phyloP scores from a whole-genome alignment of 2,888 invertebrate genomes.

The Aphidius colemani region DNA sequence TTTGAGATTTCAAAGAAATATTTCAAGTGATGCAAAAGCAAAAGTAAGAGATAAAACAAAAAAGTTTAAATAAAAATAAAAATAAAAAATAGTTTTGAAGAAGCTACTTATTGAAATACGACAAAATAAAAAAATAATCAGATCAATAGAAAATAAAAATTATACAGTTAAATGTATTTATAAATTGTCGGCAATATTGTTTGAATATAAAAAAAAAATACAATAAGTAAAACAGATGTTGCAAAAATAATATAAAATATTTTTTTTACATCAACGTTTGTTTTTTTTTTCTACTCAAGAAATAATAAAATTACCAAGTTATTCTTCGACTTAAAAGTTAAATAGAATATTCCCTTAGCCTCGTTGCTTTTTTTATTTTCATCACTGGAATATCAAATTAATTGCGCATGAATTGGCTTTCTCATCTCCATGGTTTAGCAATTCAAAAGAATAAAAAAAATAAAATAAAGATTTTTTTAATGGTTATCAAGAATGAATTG shows the following conservation, averaged over 20 bases:
- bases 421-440: too few species aligned
- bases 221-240: slow-evolving; percentile 6
- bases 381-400: too few species aligned
- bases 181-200: background rate
- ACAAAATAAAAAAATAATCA: background rate
- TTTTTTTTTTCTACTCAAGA: background rate
- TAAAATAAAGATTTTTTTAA: too few species aligned
- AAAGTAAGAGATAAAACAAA: background rate
- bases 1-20: slow-evolving; percentile 10
- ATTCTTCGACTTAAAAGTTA: too few species aligned
- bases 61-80: slow-evolving; percentile 21
- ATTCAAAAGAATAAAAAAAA: too few species aligned
- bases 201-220: background rate
- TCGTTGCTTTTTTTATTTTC: too few species aligned
- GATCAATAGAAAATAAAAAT: background rate
- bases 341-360: too few species aligned
- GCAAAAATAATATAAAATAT: slow-evolving; percentile 4
- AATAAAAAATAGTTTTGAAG: background rate
- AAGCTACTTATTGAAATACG: background rate
- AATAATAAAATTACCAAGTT: too few species aligned
- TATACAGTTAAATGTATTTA: too few species aligned
- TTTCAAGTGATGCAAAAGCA: slow-evolving; percentile 6
- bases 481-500: too few species aligned
- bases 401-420: too few species aligned
- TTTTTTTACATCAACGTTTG: background rate